These are phyloP conservation scores for Hepsetus odoe DNA, from an alignment of 2,113 vertebrate genomes.

Conservation along the genomic window DNA sequence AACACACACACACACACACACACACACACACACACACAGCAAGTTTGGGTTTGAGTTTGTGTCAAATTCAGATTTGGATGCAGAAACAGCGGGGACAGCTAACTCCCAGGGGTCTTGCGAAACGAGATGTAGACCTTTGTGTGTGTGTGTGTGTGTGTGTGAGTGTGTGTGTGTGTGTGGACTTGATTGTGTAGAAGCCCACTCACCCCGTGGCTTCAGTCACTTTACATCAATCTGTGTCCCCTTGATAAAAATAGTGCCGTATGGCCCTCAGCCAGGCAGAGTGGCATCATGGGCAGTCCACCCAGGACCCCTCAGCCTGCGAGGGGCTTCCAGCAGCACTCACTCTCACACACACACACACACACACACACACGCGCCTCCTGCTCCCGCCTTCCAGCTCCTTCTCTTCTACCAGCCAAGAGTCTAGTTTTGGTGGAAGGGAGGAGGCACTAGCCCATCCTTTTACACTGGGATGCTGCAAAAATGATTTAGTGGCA, in stretches of 20 bases:
- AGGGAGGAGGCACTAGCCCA: neutral
- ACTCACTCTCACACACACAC: slow-evolving; percentile 19
- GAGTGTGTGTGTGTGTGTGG: slow-evolving; percentile 68
- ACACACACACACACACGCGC: neutral
- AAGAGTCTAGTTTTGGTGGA: neutral
- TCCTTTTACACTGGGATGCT: neutral
- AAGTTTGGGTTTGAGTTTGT: slow-evolving; percentile 22
- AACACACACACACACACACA: neutral
- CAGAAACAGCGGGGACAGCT: slow-evolving; percentile 25
- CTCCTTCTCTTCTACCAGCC: neutral
- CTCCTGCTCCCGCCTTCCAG: neutral
- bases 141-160: slow-evolving; percentile 56
- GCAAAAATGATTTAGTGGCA: no score
- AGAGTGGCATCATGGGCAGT: slow-evolving; percentile 64
- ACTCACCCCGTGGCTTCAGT: slow-evolving; percentile 76
- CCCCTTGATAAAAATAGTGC: slow-evolving; percentile 79
- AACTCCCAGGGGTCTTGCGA: slow-evolving; percentile 14
- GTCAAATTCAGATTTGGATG: slow-evolving; percentile 38
- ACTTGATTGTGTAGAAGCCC: slow-evolving; percentile 75
- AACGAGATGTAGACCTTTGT: slow-evolving; percentile 44
- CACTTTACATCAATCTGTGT: slow-evolving; percentile 79
- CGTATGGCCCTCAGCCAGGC: slow-evolving; percentile 63
- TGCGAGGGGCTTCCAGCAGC: slow-evolving; percentile 56
- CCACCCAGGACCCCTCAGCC: slow-evolving; percentile 61
- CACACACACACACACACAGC: slow-evolving; percentile 17